These are phyloP conservation scores for Aeoliscus strigatus DNA, from an alignment of 2,797 vertebrate genomes.

Conservation along the genomic window DNA sequence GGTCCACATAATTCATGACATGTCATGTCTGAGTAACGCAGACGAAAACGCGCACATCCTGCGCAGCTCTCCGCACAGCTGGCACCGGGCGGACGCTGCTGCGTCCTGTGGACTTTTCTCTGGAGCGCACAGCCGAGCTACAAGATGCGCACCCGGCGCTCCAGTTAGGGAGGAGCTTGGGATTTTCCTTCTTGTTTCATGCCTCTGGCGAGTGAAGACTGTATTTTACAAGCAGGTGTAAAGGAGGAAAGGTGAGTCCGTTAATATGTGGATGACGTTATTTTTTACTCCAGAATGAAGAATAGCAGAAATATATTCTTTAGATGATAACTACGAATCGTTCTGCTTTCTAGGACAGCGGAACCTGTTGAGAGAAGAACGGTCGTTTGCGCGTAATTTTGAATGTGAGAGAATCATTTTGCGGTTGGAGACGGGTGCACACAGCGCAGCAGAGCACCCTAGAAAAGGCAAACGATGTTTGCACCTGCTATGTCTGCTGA, in stretches of 20 bases:
- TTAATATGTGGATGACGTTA: conserved; percentile 1
- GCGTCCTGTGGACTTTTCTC: conserved; percentile 28
- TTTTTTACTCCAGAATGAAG: conserved; percentile 5
- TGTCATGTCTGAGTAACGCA: background rate
- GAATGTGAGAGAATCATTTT: conserved; percentile 12
- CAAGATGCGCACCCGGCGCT: conserved; percentile 53
- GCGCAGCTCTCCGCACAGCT: conserved; percentile 24
- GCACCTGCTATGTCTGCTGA: conserved; percentile 28
- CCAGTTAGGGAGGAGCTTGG: conserved; percentile 64
- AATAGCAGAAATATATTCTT: background rate
- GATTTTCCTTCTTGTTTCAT: conserved; percentile 41
- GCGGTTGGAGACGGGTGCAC: conserved; percentile 14
- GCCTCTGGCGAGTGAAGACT: conserved; percentile 48
- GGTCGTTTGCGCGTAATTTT: conserved; percentile 53
- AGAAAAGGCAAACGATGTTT: conserved; percentile 9
- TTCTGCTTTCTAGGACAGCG: conserved; percentile 9
- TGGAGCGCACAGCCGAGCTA: conserved; percentile 41
- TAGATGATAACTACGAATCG: background rate
- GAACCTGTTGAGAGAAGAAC: conserved; percentile 23
- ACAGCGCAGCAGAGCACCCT: conserved; percentile 4
- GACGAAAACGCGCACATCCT: conserved; percentile 1
- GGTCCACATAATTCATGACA: no score
- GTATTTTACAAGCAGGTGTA: conserved; percentile 40
- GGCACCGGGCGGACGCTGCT: conserved; percentile 16
- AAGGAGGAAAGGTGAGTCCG: conserved; percentile 57